Percentiles rank a stretch among this genome's conserved stretches.
phyloP scores from a whole-genome alignment of 2,888 invertebrate species.

The Ecliptopera silaceata region DNA sequence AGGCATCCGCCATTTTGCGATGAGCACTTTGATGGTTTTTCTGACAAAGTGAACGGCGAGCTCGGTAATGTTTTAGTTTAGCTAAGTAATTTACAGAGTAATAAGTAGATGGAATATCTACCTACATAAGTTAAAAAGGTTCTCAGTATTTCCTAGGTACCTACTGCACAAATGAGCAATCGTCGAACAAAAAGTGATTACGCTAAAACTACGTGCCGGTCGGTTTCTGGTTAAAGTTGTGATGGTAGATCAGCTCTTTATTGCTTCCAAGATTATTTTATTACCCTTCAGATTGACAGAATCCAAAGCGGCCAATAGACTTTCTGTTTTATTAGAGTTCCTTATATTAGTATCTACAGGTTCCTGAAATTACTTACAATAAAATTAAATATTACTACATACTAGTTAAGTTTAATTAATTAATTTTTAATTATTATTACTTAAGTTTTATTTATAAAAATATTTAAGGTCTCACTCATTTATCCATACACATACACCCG shows the following conservation, averaged over 20 bases:
- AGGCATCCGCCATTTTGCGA: slow-evolving; percentile 73
- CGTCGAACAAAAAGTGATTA: slow-evolving; percentile 42
- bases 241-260: slow-evolving; percentile 31
- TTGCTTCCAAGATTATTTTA: slow-evolving; percentile 10
- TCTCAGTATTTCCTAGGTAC: slow-evolving; percentile 28
- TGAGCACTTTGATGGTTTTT: slow-evolving; percentile 65
- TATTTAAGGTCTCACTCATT: too few relatives aligned
- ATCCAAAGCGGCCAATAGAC: too few relatives aligned
- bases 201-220: slow-evolving; percentile 34
- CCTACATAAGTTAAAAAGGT: slow-evolving; percentile 43
- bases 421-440: too few relatives aligned
- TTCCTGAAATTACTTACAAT: too few relatives aligned
- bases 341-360: too few relatives aligned
- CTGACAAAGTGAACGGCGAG: slow-evolving; percentile 64
- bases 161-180: slow-evolving; percentile 40
- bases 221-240: slow-evolving; percentile 26
- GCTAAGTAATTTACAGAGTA: slow-evolving; percentile 46
- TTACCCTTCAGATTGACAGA: background rate
- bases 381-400: too few relatives aligned
- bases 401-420: too few relatives aligned
- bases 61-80: slow-evolving; percentile 51
- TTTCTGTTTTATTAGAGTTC: too few relatives aligned
- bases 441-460: too few relatives aligned
- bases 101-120: slow-evolving; percentile 17
- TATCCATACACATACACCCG: too few relatives aligned